Evolutionary conservation across 2,113 vertebrate genomes (phyloP).

Genomic region (Sprattus sprattus): DNA sequence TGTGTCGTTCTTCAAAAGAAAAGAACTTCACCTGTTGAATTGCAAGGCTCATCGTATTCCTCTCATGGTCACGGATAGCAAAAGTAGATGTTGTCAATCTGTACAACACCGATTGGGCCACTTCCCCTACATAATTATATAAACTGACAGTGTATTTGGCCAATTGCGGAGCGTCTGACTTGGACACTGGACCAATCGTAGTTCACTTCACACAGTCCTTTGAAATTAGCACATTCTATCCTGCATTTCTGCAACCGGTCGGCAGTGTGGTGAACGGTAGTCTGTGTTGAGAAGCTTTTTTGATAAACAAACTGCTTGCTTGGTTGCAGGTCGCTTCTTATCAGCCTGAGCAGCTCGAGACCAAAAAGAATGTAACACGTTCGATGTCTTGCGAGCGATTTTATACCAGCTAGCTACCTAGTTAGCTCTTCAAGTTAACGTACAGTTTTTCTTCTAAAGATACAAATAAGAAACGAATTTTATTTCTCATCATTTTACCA

Average conservation of each 20-base stretch:
- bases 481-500: not conserved
- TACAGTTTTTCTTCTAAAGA: not conserved
- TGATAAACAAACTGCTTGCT: slow-evolving; percentile 41
- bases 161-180: not conserved
- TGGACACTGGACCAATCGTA: not conserved
- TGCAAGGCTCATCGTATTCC: not conserved
- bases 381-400: slow-evolving; percentile 17
- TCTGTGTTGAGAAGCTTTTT: slow-evolving; percentile 50
- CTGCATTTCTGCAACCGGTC: slow-evolving; percentile 57
- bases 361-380: slow-evolving; percentile 21
- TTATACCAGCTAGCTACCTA: slow-evolving; percentile 5
- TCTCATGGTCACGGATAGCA: not conserved
- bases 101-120: not conserved
- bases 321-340: slow-evolving; percentile 23
- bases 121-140: not conserved
- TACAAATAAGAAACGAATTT: not conserved
- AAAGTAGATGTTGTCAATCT: not conserved
- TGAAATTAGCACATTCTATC: slow-evolving; percentile 47
- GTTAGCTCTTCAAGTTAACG: not conserved
- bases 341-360: slow-evolving; percentile 47
- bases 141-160: not conserved
- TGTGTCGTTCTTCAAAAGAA: not conserved
- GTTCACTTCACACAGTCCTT: not conserved
- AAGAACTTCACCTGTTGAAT: too few species aligned
- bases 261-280: slow-evolving; percentile 46